Evolutionary conservation across 92 coral and sea anemone species (phyloP), one percentile per base, ranked within the genome.

Genomic region (Desmophyllum pertusum): DNA sequence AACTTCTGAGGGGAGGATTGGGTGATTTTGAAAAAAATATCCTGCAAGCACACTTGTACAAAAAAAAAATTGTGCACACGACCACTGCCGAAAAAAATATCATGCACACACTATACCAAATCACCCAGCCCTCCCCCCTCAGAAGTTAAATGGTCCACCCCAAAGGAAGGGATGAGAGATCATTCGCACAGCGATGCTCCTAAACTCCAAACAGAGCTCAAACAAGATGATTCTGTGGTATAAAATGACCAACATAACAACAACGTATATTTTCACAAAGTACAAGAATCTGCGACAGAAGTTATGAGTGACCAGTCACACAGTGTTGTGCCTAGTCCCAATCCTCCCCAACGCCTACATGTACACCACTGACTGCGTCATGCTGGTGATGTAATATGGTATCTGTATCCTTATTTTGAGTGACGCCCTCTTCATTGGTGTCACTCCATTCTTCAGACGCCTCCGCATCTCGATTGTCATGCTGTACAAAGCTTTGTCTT

Each of bases 311-410:
- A n/a, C n/a, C n/a, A n/a, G n/a, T n/a, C n/a, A n/a, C n/a, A n/a
- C n/a, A n/a, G n/a, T n/a, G n/a, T n/a, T n/a, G n/a, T n/a, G n/a
- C 59, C 29, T 42, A 46, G 21, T 33, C 78, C 73, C 73, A 67
- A 46, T 35, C 59, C 50, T 67, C 51, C 18, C 37, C 33, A 42
- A 2, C 25, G 8, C 39, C 21, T n/a, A n/a, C n/a, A n/a, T n/a
- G n/a, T 36, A 51, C 61, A 83, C 31, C 19, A 36, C 61, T 73
- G 18, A 43, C 59, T 83, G 80, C 39, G 27, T 4, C 53, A 1
- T 70, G 45, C 35, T 35, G 77, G 30, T 81, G 55, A 19, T 36
- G 18, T 6, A 9, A 8, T n/a, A 2, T 14, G 23, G 66, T 21
- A n/a, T 41, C 51, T 40, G 23, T 29, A 29, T 63, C 73, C 29